Evolutionary conservation across 2,113 vertebrate species (phyloP).

Genomic region (Apteryx owenii): DNA sequence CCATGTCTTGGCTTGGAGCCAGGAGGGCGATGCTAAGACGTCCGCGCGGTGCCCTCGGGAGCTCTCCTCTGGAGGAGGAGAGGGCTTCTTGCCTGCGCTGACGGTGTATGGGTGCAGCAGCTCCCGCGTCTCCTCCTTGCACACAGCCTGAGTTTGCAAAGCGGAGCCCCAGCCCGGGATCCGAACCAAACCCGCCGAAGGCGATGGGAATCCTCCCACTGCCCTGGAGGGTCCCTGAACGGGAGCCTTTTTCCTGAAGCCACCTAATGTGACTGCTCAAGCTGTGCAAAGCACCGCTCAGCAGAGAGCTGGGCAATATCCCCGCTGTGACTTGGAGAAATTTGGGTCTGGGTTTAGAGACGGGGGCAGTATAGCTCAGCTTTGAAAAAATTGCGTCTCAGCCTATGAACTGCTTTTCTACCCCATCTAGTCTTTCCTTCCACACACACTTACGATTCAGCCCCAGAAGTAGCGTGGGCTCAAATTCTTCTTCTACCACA

Average conservation of each 20-base stretch:
- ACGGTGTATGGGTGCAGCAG: background rate
- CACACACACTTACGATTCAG: background rate
- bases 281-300: background rate
- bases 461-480: background rate
- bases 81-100: background rate
- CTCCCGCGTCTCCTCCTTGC: background rate
- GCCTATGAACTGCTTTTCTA: background rate
- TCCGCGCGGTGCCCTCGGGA: background rate
- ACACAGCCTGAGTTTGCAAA: background rate
- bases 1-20: background rate
- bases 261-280: background rate
- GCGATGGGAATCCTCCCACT: background rate
- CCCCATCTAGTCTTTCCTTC: background rate
- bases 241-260: background rate
- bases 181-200: background rate
- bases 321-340: background rate
- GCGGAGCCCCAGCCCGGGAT: background rate
- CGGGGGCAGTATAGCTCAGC: background rate
- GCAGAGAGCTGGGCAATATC: background rate
- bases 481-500: background rate
- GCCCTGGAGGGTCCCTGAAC: background rate
- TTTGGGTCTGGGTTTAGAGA: background rate
- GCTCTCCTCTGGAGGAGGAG: background rate
- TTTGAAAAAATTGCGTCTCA: background rate
- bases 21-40: background rate